A percentile compares a stretch with the other conserved stretches of the same genome.
These are phyloP conservation scores for Drosophila longiperda DNA, from an alignment of 2,888 invertebrate genomes.

Conservation along the genomic window DNA sequence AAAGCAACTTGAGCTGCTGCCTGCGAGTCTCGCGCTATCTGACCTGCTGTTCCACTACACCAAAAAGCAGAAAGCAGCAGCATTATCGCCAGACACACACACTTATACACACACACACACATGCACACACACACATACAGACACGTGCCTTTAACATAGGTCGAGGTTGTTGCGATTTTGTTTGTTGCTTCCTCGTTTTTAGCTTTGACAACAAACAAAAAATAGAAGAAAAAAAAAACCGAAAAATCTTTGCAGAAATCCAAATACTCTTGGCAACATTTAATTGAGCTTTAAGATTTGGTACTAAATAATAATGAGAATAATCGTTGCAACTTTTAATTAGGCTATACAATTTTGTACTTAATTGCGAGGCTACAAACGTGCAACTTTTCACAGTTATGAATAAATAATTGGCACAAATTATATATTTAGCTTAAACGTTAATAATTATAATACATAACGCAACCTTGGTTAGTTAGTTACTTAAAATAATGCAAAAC, in stretches of 20 bases:
- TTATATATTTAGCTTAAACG: neutral
- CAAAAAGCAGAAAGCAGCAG: conserved; percentile 28
- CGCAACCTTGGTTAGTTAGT: neutral
- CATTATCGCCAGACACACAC: neutral
- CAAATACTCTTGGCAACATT: neutral
- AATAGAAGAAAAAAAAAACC: neutral
- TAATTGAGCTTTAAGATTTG: neutral
- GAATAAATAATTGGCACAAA: neutral
- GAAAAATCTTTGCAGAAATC: neutral
- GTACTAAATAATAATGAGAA: too few relatives aligned
- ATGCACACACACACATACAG: conserved; percentile 1
- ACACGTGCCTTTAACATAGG: conserved; percentile 42
- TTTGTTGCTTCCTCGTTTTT: conserved; percentile 53
- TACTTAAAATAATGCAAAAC: neutral
- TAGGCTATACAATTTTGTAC: too few relatives aligned
- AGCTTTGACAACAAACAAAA: conserved; percentile 12
- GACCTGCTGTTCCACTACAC: conserved; percentile 68
- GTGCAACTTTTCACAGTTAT: neutral
- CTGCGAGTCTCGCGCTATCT: conserved; percentile 17
- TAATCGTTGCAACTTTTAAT: too few relatives aligned
- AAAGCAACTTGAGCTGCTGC: conserved; percentile 14
- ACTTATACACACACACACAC: conserved; percentile 1
- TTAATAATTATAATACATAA: neutral
- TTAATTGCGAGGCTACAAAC: too few relatives aligned
- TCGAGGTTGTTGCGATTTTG: conserved; percentile 61